These are phyloP conservation scores for Drosophila murphyi DNA, from an alignment of 1,140 invertebrate species.

Conservation along the genomic window DNA sequence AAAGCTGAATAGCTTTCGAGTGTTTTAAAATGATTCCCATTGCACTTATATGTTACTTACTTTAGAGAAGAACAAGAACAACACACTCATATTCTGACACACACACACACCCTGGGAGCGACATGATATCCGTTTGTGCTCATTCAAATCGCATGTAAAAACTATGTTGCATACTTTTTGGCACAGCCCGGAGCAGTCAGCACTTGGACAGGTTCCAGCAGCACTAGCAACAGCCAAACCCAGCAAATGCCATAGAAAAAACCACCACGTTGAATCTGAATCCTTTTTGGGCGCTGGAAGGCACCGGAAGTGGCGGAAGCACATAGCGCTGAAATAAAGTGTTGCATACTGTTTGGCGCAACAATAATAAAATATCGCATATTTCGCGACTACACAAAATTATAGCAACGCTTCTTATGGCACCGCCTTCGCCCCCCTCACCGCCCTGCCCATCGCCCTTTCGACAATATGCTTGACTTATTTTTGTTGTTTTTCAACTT, in stretches of 20 bases:
- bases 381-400: constrained; percentile 63
- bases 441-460: neutral
- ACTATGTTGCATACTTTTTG: constrained; percentile 69
- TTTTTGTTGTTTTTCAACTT: constrained; percentile 2
- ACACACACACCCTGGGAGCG: constrained; percentile 27
- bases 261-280: constrained; percentile 12
- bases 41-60: constrained; percentile 67
- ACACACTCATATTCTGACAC: constrained; percentile 23
- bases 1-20: constrained; percentile 57
- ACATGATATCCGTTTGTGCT: constrained; percentile 79
- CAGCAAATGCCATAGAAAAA: constrained; percentile 36
- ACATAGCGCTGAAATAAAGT: constrained; percentile 79
- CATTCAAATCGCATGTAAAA: constrained; percentile 81
- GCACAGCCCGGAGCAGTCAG: constrained; percentile 56
- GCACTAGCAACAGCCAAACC: constrained; percentile 22
- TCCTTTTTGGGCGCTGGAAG: constrained; percentile 25
- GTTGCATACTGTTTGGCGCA: constrained; percentile 78
- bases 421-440: neutral
- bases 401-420: constrained; percentile 29
- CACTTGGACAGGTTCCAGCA: constrained; percentile 69
- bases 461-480: constrained; percentile 1
- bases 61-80: constrained; percentile 40
- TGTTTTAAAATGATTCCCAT: constrained; percentile 80
- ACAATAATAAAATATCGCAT: constrained; percentile 81
- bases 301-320: constrained; percentile 55